phyloP scores from a whole-genome alignment of 2,113 vertebrate genomes.

The Condylura cristata region DNA sequence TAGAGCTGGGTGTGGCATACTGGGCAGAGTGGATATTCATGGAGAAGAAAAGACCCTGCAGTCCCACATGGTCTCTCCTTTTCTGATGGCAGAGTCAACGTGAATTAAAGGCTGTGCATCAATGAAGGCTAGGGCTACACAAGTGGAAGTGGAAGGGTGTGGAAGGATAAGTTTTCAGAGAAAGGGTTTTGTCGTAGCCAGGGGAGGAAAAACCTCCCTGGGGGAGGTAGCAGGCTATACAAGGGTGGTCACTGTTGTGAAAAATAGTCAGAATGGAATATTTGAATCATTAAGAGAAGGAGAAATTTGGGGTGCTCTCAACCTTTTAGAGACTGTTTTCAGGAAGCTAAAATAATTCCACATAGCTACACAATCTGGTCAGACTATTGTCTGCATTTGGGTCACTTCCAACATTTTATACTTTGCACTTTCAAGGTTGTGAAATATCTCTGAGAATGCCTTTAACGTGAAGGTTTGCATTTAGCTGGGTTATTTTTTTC shows the following conservation, averaged over 20 bases:
- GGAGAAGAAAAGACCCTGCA: background rate
- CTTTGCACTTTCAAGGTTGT: background rate
- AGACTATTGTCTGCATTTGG: background rate
- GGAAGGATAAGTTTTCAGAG: background rate
- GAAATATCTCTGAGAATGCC: background rate
- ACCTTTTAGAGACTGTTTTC: background rate
- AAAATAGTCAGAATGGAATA: background rate
- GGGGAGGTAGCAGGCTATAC: background rate
- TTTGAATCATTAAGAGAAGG: background rate
- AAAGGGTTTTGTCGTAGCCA: background rate
- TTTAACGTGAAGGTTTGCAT: background rate
- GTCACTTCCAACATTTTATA: background rate
- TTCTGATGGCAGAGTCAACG: background rate
- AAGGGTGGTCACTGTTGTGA: background rate
- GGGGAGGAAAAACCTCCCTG: background rate
- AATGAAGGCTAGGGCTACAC: background rate
- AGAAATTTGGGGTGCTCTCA: background rate
- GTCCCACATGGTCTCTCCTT: background rate
- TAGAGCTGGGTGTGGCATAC: background rate
- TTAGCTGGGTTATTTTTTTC: background rate
- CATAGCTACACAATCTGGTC: background rate
- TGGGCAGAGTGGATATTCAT: background rate
- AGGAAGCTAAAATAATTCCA: background rate
- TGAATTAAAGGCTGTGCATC: background rate
- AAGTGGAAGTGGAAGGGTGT: background rate